Percentiles rank a stretch among this genome's conserved stretches.
phyloP scores from a whole-genome alignment of 2,113 vertebrate species.

The Alosa alosa region DNA sequence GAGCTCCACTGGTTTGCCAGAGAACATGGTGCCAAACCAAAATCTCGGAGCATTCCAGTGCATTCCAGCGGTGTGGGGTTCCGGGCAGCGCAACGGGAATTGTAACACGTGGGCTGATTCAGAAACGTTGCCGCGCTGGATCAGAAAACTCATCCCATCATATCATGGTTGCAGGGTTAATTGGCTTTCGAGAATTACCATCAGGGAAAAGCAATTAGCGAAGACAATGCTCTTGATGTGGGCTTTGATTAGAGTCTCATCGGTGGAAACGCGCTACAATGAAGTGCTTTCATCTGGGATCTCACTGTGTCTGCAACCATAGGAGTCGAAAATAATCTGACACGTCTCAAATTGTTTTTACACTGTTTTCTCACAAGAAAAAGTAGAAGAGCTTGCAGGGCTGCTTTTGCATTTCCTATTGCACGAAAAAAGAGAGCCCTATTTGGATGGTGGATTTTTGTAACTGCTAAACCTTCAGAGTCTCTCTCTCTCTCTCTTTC shows the following conservation, averaged over 20 bases:
- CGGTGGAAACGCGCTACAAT: slow-evolving; percentile 53
- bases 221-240: slow-evolving; percentile 49
- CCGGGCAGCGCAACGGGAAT: neutral
- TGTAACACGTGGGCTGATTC: neutral
- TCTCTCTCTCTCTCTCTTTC: neutral
- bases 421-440: neutral
- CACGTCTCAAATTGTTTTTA: slow-evolving; percentile 16
- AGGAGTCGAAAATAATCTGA: slow-evolving; percentile 8
- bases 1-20: neutral
- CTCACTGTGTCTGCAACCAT: slow-evolving; percentile 8
- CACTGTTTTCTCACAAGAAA: neutral
- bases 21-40: neutral
- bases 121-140: neutral
- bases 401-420: neutral
- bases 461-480: neutral
- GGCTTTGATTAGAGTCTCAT: slow-evolving; percentile 58
- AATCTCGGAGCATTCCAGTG: neutral
- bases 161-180: slow-evolving; percentile 48
- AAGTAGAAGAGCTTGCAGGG: neutral
- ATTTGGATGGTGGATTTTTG: neutral
- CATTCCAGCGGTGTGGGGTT: neutral
- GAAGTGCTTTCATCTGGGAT: slow-evolving; percentile 31
- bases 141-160: slow-evolving; percentile 1
- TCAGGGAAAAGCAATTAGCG: slow-evolving; percentile 55
- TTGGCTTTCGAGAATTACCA: slow-evolving; percentile 54